A percentile compares a stretch with the other conserved stretches of the same genome.
These are phyloP conservation scores for Drosophila subobscura DNA, from an alignment of 1,140 invertebrate species.

Conservation along the genomic window DNA sequence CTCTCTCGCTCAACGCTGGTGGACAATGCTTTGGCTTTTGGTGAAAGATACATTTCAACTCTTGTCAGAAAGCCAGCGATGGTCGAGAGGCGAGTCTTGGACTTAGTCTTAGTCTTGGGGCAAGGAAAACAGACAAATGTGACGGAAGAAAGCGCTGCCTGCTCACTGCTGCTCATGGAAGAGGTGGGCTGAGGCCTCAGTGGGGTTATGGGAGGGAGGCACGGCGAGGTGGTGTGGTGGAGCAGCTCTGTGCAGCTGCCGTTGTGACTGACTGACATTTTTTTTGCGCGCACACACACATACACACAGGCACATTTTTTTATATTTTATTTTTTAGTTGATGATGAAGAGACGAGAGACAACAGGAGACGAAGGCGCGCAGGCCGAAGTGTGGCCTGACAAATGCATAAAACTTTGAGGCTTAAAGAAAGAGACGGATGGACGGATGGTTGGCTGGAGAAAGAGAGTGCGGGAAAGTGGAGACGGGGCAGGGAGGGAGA, in stretches of 20 bases:
- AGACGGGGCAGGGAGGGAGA: neutral
- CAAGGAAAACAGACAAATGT: constrained; percentile 74
- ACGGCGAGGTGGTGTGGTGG: constrained; percentile 6
- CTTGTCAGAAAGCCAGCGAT: constrained; percentile 75
- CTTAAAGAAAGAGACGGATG: constrained; percentile 19
- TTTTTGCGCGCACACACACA: constrained; percentile 30
- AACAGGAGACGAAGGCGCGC: constrained; percentile 11
- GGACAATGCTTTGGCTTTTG: constrained; percentile 21
- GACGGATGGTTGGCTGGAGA: constrained; percentile 1
- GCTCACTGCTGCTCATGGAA: constrained; percentile 12
- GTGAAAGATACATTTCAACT: constrained; percentile 82
- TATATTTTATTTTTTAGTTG: constrained; percentile 48
- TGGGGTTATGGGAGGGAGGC: constrained; percentile 19
- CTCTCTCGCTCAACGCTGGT: constrained; percentile 17
- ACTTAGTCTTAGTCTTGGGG: constrained; percentile 40
- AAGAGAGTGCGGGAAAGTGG: neutral
- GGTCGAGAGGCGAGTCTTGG: constrained; percentile 18
- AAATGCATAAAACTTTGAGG: constrained; percentile 74
- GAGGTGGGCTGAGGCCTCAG: neutral
- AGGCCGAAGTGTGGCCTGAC: constrained; percentile 72
- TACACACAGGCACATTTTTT: constrained; percentile 22
- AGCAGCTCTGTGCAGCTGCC: constrained; percentile 24
- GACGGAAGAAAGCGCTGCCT: constrained; percentile 70
- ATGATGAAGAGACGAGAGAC: constrained; percentile 6
- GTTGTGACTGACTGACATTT: constrained; percentile 75